Base-by-base conservation (phyloP, 2,797 vertebrate genomes). In the Melanotaenia trifasciata region DNA sequence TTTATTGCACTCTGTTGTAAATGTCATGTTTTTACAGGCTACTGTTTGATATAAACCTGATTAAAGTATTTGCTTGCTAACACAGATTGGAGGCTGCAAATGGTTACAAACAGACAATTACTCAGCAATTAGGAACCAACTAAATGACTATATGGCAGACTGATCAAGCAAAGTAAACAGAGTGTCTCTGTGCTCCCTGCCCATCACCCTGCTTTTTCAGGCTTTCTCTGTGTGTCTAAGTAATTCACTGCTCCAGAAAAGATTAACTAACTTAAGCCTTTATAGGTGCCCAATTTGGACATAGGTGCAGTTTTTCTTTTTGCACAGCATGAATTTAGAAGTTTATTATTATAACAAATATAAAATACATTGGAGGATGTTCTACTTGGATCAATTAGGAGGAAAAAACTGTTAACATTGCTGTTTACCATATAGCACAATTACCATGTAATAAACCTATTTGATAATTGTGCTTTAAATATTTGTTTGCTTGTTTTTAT, bases 31-130 rank as follows among this genome's bases (percentile, higher is more conserved):
- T 95, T 94, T 94, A 94, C 93, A 92, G 91, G 92, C 87, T 87
- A 81, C 84, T 92, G 92, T 95, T 95, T 94, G 93, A 95, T 95
- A 94, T 94, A 92, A 94, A 94, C 92, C 92, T 92, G 93, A 95
- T 95, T 95, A 95, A 95, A 95, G 92, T 94, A 94, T 95, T 95
- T 94, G 89, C 93, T 90, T 77, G 85, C 86, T 83, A 90, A 93
- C 93, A 93, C 85, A 90, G 88, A 88, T 89, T 89, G 91, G 86
- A 71, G 76, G 85, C 87, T 81, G 89, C 91, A 90, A 91, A 93
- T 74, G 92, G 80, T 80, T 64, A 83, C 78, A 92, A 92, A 90
- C 89, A 82, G 87, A 87, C 83, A 58, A 95, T 95, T 93, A 94
- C 91, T 91, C 90, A 85, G 93, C 91, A 90, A 95, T 95, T 94